These are phyloP conservation scores for Knipowitschia caucasica DNA, from an alignment of 2,797 vertebrate species.

Conservation along the genomic window DNA sequence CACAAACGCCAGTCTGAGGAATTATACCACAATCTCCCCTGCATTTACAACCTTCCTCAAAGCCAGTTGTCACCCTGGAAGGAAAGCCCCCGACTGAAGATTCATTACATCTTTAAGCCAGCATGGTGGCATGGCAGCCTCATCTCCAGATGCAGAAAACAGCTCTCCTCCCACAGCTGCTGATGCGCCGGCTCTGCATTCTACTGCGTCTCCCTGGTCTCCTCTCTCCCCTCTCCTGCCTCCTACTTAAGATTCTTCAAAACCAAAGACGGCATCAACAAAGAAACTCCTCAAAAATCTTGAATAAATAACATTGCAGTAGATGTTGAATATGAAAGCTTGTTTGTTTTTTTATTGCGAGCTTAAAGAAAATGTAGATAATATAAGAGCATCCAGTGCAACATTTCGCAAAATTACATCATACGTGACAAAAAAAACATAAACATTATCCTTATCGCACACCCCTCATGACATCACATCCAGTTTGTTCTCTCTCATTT, in stretches of 20 bases:
- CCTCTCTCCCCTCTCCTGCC: constrained; percentile 37
- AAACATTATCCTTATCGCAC: constrained; percentile 27
- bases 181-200: constrained; percentile 59
- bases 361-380: constrained; percentile 21
- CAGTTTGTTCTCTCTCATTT: constrained; percentile 25
- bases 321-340: constrained; percentile 14
- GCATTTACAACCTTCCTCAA: constrained; percentile 99
- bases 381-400: no score
- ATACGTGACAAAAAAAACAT: constrained; percentile 30
- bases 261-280: constrained; percentile 40
- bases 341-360: constrained; percentile 15
- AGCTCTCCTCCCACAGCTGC: constrained; percentile 70
- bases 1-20: constrained; percentile 99
- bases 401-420: constrained; percentile 71
- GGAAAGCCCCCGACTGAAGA: constrained; percentile 87
- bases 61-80: constrained; percentile 90
- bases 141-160: constrained; percentile 78
- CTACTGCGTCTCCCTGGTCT: constrained; percentile 34
- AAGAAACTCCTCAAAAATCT: constrained; percentile 22
- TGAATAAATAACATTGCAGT: constrained; percentile 28
- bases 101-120: constrained; percentile 92
- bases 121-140: constrained; percentile 83
- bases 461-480: constrained; percentile 35
- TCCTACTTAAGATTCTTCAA: constrained; percentile 52
- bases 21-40: constrained; percentile 99